Evolutionary conservation across 1,140 invertebrate genomes (phyloP), one percentile per base, ranked within the genome.

Genomic region (Panulirus ornatus): DNA sequence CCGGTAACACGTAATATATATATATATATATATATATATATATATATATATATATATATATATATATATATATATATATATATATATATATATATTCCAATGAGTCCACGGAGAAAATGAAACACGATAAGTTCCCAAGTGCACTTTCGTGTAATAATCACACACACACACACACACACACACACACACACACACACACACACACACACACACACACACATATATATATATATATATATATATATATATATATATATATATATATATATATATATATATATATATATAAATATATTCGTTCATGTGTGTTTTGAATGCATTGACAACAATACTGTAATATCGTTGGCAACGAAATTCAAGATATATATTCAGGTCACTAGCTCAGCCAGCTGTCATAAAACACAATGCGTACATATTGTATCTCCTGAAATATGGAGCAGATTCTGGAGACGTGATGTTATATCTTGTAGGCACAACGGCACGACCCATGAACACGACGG

Each of bases 11-110:
- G n/a, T n/a, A n/a, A n/a, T n/a, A n/a, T n/a, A n/a, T n/a, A n/a
- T n/a, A n/a, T n/a, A n/a, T n/a, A n/a, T 58, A 58, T 58, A 58
- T 58, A 58, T 58, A 58, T 58, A 58, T 58, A 58, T 58, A 58
- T 58, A 58, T 58, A 58, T 58, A 58, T 58, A 58, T 58, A 58
- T 58, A 58, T 58, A 58, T 58, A 58, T 58, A 58, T 58, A 58
- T 58, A 58, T 58, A 58, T 58, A 58, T 58, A 58, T 58, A 58
- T 58, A 58, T 58, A 58, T 58, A 58, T 58, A 58, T 58, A 58
- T 58, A 58, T 58, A 58, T 58, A 58, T 58, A 58, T 58, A 58
- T n/a, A n/a, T n/a, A n/a, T n/a, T n/a, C n/a, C n/a, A n/a, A n/a
- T n/a, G n/a, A n/a, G n/a, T n/a, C n/a, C n/a, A n/a, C n/a, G n/a